These are phyloP conservation scores for Parochlus steinenii DNA, from an alignment of 2,888 invertebrate species.

Conservation along the genomic window DNA sequence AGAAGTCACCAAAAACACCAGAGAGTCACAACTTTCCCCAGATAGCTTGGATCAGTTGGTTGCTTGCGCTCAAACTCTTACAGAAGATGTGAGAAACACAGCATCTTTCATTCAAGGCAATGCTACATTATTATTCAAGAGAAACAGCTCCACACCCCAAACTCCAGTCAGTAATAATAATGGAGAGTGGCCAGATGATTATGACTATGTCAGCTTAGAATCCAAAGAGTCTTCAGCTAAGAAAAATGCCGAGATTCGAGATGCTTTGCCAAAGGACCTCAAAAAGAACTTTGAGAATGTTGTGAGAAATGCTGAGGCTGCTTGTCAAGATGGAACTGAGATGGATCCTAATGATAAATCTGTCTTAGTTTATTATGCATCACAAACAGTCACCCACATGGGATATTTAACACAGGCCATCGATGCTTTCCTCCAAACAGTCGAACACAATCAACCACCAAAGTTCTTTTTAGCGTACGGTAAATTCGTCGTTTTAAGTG, in stretches of 20 bases:
- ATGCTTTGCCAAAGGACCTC: constrained; percentile 53
- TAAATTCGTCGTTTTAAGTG: constrained; percentile 86
- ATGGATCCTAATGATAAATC: constrained; percentile 66
- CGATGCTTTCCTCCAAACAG: constrained; percentile 78
- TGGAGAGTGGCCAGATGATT: constrained; percentile 63
- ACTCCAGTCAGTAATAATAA: constrained; percentile 20
- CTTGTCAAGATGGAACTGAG: constrained; percentile 36
- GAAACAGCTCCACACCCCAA: constrained; percentile 27
- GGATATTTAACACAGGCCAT: constrained; percentile 75
- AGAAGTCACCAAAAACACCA: constrained; percentile 30
- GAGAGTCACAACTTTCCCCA: constrained; percentile 32
- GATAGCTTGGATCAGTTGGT: constrained; percentile 82
- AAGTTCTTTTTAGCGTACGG: constrained; percentile 85
- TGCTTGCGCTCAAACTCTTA: constrained; percentile 69
- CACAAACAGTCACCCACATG: constrained; percentile 72
- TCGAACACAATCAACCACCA: constrained; percentile 86
- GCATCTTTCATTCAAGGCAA: constrained; percentile 84
- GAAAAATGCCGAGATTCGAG: constrained; percentile 55
- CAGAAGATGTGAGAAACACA: constrained; percentile 76
- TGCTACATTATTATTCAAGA: constrained; percentile 61
- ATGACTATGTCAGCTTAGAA: constrained; percentile 79
- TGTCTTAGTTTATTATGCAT: constrained; percentile 71
- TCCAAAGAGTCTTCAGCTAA: constrained; percentile 53
- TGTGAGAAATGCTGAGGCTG: constrained; percentile 53
- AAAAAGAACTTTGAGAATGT: constrained; percentile 59